Percentiles rank a stretch among this genome's conserved stretches.
These are phyloP conservation scores for Tragulus kanchil DNA, from an alignment of 2,113 vertebrate genomes.

Conservation along the genomic window DNA sequence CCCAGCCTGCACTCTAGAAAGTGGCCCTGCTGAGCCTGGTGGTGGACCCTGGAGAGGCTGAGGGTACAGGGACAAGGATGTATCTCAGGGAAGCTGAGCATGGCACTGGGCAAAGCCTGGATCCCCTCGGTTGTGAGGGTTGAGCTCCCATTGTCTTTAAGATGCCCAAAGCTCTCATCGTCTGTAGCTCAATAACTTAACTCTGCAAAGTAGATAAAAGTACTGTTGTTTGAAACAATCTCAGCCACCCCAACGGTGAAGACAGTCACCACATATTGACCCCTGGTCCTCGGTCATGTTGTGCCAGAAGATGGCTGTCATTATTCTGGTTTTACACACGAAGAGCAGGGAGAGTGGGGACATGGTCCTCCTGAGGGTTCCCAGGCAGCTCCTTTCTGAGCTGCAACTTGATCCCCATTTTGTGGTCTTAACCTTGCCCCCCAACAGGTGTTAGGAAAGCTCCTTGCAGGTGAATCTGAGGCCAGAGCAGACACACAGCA, in stretches of 20 bases:
- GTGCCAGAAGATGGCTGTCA: fast-evolving
- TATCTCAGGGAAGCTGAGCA: background rate
- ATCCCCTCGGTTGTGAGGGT: too few species aligned
- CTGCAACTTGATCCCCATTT: background rate
- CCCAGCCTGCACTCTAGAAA: background rate
- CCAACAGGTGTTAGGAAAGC: background rate
- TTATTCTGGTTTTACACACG: background rate
- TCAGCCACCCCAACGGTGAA: background rate
- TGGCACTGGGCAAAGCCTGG: too few species aligned
- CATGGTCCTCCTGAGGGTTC: background rate
- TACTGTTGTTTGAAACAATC: background rate
- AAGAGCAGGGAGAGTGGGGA: too few species aligned
- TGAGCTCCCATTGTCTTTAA: background rate
- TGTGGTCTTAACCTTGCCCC: background rate
- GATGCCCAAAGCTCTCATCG: background rate
- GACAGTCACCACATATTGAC: fast-evolving
- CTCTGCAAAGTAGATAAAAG: background rate
- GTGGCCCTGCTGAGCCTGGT: background rate
- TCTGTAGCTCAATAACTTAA: background rate
- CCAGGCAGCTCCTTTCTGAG: background rate
- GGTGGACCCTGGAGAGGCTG: background rate
- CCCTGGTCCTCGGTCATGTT: background rate
- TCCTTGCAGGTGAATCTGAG: background rate
- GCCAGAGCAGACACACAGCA: background rate
- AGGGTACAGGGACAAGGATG: background rate